Base-by-base conservation (phyloP, 2,797 vertebrate genomes). In the Taenioides sp. region DNA sequence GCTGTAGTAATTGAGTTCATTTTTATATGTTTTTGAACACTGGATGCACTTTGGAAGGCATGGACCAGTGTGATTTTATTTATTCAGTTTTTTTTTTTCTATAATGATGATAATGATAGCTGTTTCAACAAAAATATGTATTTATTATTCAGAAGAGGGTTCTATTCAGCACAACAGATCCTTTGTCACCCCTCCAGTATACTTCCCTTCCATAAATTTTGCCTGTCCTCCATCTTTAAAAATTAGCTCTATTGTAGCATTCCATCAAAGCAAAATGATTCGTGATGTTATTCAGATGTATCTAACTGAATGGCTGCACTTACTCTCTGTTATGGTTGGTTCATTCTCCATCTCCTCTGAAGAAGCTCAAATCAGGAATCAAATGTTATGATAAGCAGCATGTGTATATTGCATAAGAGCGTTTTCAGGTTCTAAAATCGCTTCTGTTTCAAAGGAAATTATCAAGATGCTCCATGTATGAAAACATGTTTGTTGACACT, bases 1-100 rank as follows among this genome's bases (percentile, higher is more conserved):
- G 71, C 65, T 69, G 71, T 71, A 74, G 70, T 72, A 75, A 78
- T 85, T 84, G 89, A 82, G 69, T 74, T 77, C 75, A 75, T 75
- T 81, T 77, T 86, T 90, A 84, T 72, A 76, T 72, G 47, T 54
- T 65, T 80, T 68, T 80, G 23, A 62, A 5, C 57, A 60, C 23
- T 71, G 10, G 9, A 12, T 25, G n/a, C n/a, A 54, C 7, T 54
- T 22, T 54, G 52, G 20, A 58, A 58, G 55, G 14, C 55, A 23
- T 16, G 12, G 22, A 57, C 4, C 54, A 25, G 22, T 23, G 1
- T 57, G 7, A 57, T 3, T 57, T 12, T 9, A 10, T 54, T 54
- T 20, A 27, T 27, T 27, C 25, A n/a, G n/a, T n/a, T 20, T 7
- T 49, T 17, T 16, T 20, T 7, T 47, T 47, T 16, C 14, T 47